Evolutionary conservation across 2,888 invertebrate species (phyloP).

Genomic region (Eupithecia pulchellata): DNA sequence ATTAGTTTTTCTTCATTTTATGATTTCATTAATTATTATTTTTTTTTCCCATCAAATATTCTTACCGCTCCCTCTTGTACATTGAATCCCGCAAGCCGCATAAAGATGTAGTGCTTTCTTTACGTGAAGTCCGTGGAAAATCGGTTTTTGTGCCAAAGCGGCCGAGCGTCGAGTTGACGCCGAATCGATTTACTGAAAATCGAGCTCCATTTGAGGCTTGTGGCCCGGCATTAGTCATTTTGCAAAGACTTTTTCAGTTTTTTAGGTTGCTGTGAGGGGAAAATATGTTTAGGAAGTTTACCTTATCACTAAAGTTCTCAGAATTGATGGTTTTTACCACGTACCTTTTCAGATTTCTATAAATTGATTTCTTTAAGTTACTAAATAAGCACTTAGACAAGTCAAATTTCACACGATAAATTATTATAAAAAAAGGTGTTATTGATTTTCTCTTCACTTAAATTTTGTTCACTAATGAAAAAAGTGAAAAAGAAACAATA

Average conservation of each 20-base stretch:
- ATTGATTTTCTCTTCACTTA: no score
- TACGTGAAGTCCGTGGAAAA: conserved; percentile 44
- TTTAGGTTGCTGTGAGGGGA: neutral
- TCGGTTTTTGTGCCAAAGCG: conserved; percentile 52
- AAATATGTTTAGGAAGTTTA: neutral
- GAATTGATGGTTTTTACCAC: no score
- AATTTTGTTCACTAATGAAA: no score
- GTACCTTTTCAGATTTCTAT: no score
- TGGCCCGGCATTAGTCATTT: conserved; percentile 24
- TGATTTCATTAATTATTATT: neutral
- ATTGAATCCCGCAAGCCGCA: conserved; percentile 21
- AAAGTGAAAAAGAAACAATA: no score
- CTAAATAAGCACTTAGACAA: no score
- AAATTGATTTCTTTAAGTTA: no score
- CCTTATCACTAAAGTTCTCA: no score
- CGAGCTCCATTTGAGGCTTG: conserved; percentile 36
- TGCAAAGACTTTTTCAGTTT: conserved; percentile 16
- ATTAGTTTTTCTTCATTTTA: neutral
- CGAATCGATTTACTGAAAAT: conserved; percentile 50
- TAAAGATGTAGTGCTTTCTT: conserved; percentile 38
- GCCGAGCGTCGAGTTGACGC: conserved; percentile 47
- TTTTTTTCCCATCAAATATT: neutral
- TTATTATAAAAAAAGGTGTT: no score
- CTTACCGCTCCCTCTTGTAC: conserved; percentile 13
- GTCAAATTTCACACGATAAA: no score